Base-by-base conservation (phyloP, 2,113 vertebrate species). In the Gymnorhina tibicen region DNA sequence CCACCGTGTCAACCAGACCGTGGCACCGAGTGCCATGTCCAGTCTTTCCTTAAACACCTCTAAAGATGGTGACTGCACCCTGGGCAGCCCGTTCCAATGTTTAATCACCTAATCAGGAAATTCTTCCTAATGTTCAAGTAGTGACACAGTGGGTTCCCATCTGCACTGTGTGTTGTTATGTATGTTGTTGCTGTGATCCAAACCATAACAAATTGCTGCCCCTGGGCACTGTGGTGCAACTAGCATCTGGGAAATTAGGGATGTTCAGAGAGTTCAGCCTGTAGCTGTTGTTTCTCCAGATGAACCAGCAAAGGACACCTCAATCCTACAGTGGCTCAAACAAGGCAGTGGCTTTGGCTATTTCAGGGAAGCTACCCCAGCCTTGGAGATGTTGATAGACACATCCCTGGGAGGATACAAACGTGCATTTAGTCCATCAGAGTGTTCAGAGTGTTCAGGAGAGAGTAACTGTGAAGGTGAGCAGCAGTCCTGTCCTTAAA, bases 191-290 rank as follows among this genome's bases (percentile, higher is more conserved):
- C 41, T 47, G 62, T 7, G 15, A 70, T 44, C 50, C 76, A 28
- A 75, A 22, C 42, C 15, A 0, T 22, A 19, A 53, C 13, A 41
- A 70, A 35, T 2, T 17, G 44, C 68, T 42, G 59, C 30, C 64
- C 27, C 53, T 4, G 18, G 24, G 60, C 70, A 16, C 23, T 3
- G 6, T 0, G 1, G 46, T 0, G 0, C 21, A 24, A 27, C 11
- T 23, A 1, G 1, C 3, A 1, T 2, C 24, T 26, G 52, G 75
- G 42, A 58, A 83, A n/a, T 7, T 0, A 7, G 33, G 77, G 35
- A 10, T 42, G 30, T 9, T 20, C 68, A 7, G 28, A 1, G 41
- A 27, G 22, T 3, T 79, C n/a, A 4, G 4, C 26, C 35, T 32
- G 35, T 4, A 4, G 4, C 33, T 59, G 32, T 5, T 39, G 44